These are phyloP conservation scores for Coptotermes formosanus DNA, from an alignment of 1,140 invertebrate genomes.

Conservation along the genomic window DNA sequence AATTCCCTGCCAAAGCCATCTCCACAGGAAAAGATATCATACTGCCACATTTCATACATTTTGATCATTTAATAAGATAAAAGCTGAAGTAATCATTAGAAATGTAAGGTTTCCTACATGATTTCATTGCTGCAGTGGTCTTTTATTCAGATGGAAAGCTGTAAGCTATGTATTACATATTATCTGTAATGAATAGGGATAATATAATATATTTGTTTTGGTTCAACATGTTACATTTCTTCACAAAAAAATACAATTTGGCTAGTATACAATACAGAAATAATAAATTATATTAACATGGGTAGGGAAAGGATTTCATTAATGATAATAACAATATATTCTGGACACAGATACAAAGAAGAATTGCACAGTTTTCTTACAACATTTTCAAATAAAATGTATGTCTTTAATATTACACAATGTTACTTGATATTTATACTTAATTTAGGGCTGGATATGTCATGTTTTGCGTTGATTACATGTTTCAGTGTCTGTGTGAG, in stretches of 20 bases:
- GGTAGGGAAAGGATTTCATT: no score
- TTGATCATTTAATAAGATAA: no score
- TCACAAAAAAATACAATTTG: constrained; percentile 33
- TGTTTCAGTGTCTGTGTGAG: background rate
- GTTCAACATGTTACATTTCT: background rate
- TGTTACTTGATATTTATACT: background rate
- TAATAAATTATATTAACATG: background rate
- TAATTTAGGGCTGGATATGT: background rate
- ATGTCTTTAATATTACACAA: background rate
- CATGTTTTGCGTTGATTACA: background rate
- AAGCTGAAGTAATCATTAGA: no score
- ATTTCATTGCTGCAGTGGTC: no score
- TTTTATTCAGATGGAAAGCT: background rate
- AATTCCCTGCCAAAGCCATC: no score
- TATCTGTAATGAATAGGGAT: background rate
- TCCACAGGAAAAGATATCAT: no score
- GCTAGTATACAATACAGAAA: background rate
- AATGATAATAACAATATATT: background rate
- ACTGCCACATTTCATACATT: no score
- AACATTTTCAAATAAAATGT: background rate
- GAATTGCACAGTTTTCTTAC: background rate
- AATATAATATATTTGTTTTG: background rate
- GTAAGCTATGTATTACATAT: background rate
- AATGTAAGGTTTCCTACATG: no score
- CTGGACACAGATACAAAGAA: background rate